These are phyloP conservation scores for Odontesthes bonariensis DNA, from an alignment of 2,113 vertebrate genomes.

Conservation along the genomic window DNA sequence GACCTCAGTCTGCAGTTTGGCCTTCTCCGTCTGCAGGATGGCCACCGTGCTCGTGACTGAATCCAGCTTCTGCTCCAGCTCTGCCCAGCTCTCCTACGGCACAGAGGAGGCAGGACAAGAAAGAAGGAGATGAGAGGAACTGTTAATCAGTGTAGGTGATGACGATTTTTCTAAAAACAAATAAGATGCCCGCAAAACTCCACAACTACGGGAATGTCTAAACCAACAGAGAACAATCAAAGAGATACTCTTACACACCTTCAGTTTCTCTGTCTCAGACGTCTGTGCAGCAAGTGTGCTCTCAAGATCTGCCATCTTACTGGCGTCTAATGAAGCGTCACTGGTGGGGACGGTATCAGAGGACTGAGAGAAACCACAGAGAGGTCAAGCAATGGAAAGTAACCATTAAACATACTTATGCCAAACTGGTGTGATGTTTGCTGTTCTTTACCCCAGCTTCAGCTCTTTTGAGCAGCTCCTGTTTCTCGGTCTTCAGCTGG, in stretches of 20 bases:
- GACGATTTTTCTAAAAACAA: background rate
- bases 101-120: background rate
- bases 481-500: slow-evolving; percentile 87
- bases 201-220: background rate
- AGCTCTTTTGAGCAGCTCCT: slow-evolving; percentile 84
- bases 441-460: slow-evolving; percentile 71
- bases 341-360: slow-evolving; percentile 50
- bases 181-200: background rate
- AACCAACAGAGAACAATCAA: background rate
- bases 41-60: slow-evolving; percentile 90
- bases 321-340: slow-evolving; percentile 41
- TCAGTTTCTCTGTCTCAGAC: slow-evolving; percentile 85
- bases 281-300: slow-evolving; percentile 81
- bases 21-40: slow-evolving; percentile 91
- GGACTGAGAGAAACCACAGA: slow-evolving; percentile 69
- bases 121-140: too few relatives aligned
- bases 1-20: slow-evolving; percentile 88
- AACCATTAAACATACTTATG: background rate
- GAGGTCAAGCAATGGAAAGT: background rate
- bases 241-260: slow-evolving; percentile 78
- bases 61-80: slow-evolving; percentile 89
- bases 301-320: slow-evolving; percentile 80
- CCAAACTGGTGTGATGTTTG: background rate
- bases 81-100: slow-evolving; percentile 80
- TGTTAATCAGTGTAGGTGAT: too few relatives aligned